Base-by-base conservation (phyloP, 2,888 invertebrate species). In the Microplitis deprimator region DNA sequence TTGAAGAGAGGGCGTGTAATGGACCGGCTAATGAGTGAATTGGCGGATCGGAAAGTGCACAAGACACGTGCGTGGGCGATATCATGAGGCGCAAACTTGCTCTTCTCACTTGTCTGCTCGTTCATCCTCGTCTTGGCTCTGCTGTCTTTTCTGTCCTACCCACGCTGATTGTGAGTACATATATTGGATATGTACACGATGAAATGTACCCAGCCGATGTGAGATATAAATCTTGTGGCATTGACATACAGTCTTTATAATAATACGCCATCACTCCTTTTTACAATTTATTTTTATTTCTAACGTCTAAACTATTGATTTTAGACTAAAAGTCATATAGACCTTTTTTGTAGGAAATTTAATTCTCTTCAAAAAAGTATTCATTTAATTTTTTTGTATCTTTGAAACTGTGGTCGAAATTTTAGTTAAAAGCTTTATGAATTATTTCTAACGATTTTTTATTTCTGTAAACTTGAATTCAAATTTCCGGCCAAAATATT, bases 81-180 rank as follows among this genome's bases (percentile, higher is more conserved):
- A 64, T 60, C 68, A 61, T 39, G 65, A 71, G 70, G 17, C 38
- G 29, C 17, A 20, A 70, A 69, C 71, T 76, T 71, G 50, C 61
- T 70, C 70, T 62, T 69, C 71, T 76, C 41, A 68, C 67, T 67
- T 65, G 65, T 71, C 68, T 71, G 20, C 60, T 20, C 10, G 71
- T 65, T 29, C 29, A 59, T 41, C 39, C 65, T 67, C 68, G 68
- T 17, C 39, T 16, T 10, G 13, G 8, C 29, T 41, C n/a, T 40
- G 70, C 16, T 20, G 16, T 73, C 62, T 71, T 64, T 65, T 73
- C 74, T 38, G 81, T 76, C 77, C 79, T 84, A 86, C 86, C 86
- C 85, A 86, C 87, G 84, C 86, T 86, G 85, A 86, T 86, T 85
- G 85, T 82, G 81, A 81, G 83, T 85, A 86, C 85, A 86, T 84